Base-by-base conservation (phyloP, 2,888 invertebrate species). In the Yponomeuta cagnagella region DNA sequence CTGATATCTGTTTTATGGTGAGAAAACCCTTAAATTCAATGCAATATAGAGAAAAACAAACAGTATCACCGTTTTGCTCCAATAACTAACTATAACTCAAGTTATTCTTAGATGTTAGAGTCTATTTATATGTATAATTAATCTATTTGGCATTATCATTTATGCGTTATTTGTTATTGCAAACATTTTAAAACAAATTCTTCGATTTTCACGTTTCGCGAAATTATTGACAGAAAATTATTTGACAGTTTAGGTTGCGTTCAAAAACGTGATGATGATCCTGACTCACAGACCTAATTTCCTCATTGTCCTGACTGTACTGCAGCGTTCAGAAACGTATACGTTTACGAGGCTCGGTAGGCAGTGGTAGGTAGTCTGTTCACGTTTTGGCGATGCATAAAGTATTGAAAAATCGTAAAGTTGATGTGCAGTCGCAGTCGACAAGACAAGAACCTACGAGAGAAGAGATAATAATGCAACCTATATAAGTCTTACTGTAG, bases 221-320 rank as follows among this genome's bases (percentile, higher is more conserved):
- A 58, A 58, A 58, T 58, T 58, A 58, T 58, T 58, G 52, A 58
- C 52, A 58, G 52, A 58, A 58, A 58, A 58, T 58, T 58, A 58
- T 15, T 58, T 58, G 52, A 58, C 52, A 58, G 52, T 58, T 58
- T 58, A 58, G 52, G 52, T 58, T 58, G 12, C 52, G 52, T 58
- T 58, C 15, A 58, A 15, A 58, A 58, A 58, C 15, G 52, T 2
- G 2, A 23, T 23, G 23, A 23, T 23, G 23, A 23, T 23, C 23
- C 0, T 23, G 23, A 23, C 23, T 23, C 23, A 12, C 4, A 52
- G 12, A 12, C 52, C 23, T 23, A 23, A 23, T 23, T 23, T 23
- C 23, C 23, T 23, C 23, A 23, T 23, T 23, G 23, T 23, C 23
- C 23, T 23, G 23, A 23, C 23, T 23, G 23, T 23, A 23, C 10